Percentiles rank a stretch among this genome's conserved stretches.
These are phyloP conservation scores for Platyscapa corneri DNA, from an alignment of 1,140 invertebrate genomes.

Conservation along the genomic window DNA sequence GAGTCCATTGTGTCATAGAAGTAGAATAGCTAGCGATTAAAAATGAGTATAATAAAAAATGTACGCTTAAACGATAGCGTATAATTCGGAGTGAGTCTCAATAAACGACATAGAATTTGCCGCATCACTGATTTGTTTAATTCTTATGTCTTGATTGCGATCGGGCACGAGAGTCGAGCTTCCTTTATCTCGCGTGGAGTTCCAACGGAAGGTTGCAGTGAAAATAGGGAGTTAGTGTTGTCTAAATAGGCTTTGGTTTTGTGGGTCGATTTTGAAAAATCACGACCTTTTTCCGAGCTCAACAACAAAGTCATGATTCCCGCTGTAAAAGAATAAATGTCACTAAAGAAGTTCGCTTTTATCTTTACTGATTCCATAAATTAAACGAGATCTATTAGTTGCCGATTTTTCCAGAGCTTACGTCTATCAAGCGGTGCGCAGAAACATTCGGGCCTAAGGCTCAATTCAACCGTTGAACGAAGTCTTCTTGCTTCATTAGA, in stretches of 20 bases:
- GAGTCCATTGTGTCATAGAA: not conserved
- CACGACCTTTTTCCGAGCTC: conserved; percentile 53
- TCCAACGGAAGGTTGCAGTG: conserved; percentile 54
- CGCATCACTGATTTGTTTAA: not conserved
- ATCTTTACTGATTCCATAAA: not conserved
- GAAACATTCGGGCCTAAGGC: conserved; percentile 61
- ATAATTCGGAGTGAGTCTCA: not conserved
- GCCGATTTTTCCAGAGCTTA: conserved; percentile 53
- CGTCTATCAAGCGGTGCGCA: conserved; percentile 66
- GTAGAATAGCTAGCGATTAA: not conserved
- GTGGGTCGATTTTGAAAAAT: conserved; percentile 55
- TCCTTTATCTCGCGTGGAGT: conserved; percentile 56
- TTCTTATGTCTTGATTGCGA: not conserved
- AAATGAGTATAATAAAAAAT: conserved; percentile 9
- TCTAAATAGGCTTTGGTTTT: conserved; percentile 57
- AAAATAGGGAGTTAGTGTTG: conserved; percentile 60
- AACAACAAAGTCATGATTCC: conserved; percentile 64
- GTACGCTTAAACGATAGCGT: not conserved
- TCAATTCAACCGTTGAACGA: conserved; percentile 59
- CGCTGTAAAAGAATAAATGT: conserved; percentile 53
- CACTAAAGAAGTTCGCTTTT: not conserved
- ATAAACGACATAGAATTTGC: not conserved
- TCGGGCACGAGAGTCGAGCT: conserved; percentile 54
- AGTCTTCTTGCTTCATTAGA: conserved; percentile 56
- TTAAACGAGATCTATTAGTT: not conserved